Percentiles rank a stretch among this genome's conserved stretches.
These are phyloP conservation scores for Lasioglossum marginatum DNA, from an alignment of 2,888 invertebrate species.

Conservation along the genomic window DNA sequence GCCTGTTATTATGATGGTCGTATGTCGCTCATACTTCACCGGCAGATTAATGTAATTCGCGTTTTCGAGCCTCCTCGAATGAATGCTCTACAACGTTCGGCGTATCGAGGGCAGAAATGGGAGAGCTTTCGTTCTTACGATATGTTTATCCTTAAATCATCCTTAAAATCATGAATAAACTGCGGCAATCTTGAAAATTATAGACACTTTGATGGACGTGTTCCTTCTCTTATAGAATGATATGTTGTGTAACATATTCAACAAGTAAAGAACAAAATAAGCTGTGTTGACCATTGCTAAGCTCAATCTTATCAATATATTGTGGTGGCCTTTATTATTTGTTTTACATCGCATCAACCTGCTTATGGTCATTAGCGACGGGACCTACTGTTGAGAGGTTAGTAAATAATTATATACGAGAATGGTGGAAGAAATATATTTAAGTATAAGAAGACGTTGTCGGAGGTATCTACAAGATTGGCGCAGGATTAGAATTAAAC, in stretches of 20 bases:
- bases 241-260: not conserved
- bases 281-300: not conserved
- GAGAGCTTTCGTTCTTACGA: not conserved
- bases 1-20: not conserved
- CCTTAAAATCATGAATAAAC: not conserved
- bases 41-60: not conserved
- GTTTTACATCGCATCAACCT: too few relatives aligned
- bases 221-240: not conserved
- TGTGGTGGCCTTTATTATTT: too few relatives aligned
- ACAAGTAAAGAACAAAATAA: not conserved
- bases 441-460: too few relatives aligned
- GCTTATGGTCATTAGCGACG: too few relatives aligned
- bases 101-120: not conserved
- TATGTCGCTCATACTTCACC: not conserved
- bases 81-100: not conserved
- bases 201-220: not conserved
- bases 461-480: too few relatives aligned
- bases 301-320: not conserved
- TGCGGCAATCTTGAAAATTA: not conserved
- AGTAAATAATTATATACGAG: too few relatives aligned
- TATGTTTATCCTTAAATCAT: not conserved
- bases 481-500: too few relatives aligned
- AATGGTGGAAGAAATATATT: too few relatives aligned
- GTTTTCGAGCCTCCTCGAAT: not conserved
- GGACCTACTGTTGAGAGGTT: too few relatives aligned